Conservation (phyloP, 2,888 invertebrate genomes). For the Lacanobia oleracea region DNA sequence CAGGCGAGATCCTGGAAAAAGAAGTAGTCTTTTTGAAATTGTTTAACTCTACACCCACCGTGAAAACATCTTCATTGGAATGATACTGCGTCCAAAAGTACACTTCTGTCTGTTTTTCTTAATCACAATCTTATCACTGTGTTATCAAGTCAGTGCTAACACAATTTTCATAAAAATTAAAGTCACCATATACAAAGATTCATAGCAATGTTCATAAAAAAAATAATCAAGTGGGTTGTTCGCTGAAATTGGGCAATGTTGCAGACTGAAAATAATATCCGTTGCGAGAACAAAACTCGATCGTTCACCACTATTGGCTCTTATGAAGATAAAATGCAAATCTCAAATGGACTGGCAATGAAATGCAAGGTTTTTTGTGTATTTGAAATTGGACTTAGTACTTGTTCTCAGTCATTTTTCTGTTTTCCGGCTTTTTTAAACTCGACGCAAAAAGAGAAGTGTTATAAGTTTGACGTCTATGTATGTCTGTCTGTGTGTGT, state of each 20-base stretch:
- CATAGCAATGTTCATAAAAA: conserved; percentile 47
- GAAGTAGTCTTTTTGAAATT: too few species aligned
- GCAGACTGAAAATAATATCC: conserved; percentile 55
- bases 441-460: too few species aligned
- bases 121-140: not conserved
- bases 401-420: not conserved
- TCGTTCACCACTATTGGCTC: conserved; percentile 35
- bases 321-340: conserved; percentile 36
- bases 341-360: conserved; percentile 19
- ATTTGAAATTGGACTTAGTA: not conserved
- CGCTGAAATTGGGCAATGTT: conserved; percentile 46
- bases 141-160: not conserved
- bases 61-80: not conserved
- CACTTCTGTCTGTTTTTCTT: not conserved
- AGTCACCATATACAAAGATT: conserved; percentile 11
- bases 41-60: not conserved
- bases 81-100: not conserved
- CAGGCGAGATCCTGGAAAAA: too few species aligned
- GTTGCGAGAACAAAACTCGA: conserved; percentile 33
- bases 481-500: too few species aligned
- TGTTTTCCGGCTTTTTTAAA: too few species aligned
- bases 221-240: conserved; percentile 41
- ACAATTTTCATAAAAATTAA: conserved; percentile 26
- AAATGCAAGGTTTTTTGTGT: conserved; percentile 9
- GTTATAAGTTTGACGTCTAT: too few species aligned